Evolutionary conservation across 2,113 vertebrate species (phyloP), one percentile per base, ranked within the genome.

Genomic region (Talpa occidentalis): DNA sequence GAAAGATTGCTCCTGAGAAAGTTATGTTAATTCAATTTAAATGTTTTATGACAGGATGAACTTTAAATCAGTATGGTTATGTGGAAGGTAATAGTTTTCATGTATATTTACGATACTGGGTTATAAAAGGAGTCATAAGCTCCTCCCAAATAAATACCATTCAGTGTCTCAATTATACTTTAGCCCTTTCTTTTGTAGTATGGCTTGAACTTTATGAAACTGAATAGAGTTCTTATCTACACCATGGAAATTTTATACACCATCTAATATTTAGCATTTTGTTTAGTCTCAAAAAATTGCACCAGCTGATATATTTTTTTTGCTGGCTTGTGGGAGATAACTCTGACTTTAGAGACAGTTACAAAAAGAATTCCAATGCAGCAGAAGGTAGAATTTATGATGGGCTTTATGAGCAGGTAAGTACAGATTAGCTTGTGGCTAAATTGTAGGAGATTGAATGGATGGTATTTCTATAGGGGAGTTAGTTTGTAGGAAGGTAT

Each of bases 1-100:
- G 74, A 72, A 95, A 79, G 60, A 77, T n/a, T 37, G 52, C n/a
- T 80, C 47, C 16, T 87, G 44, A 93, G 60, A 80, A 81, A 85
- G 30, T n/a, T 89, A n/a, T 22, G 70, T 88, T 52, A 84, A 40
- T 26, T 24, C 76, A 22, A 81, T 82, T 37, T 64, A 84, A 91
- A 81, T 93, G 42, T 73, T 88, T 30, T 91, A 14, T 79, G 49
- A 74, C 10, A 85, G 26, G 47, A 76, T 26, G 64, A 12, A 81
- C 26, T 88, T 88, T 84, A 92, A 66, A 88, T 35, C 3, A 78
- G 49, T 83, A 69, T 35, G 28, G 44, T 1, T 84, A 30, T 85
- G 82, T 6, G 70, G 59, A 47, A 88, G 66, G 64, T 62, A 70
- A 2, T 89, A 54, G 21, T 47, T 66, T 37, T 56, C 32, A 21